A percentile compares a stretch with the other conserved stretches of the same genome.
Conservation (phyloP, 2,888 invertebrate genomes). For the Brachynemurus nebulosus region DNA sequence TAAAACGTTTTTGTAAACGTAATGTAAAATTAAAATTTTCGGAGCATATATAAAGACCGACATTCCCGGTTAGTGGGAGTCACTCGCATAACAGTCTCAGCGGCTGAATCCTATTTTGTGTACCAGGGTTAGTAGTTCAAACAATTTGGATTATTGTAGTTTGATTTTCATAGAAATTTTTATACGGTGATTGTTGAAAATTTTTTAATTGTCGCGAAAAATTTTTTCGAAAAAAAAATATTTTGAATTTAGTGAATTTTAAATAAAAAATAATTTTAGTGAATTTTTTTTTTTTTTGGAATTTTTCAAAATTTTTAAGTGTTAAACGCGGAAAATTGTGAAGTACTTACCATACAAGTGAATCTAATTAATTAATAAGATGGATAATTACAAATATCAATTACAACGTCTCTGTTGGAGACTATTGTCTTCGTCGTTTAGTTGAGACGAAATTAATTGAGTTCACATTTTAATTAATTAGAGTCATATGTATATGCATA, state of each 20-base stretch:
- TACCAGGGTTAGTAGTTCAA: slow-evolving; percentile 9
- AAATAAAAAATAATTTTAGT: background rate
- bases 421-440: no score
- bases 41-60: slow-evolving; percentile 20
- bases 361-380: no score
- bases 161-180: background rate
- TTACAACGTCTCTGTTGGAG: no score
- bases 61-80: slow-evolving; percentile 14
- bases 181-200: background rate
- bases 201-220: background rate
- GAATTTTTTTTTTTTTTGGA: background rate
- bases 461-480: no score
- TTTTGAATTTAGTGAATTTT: background rate
- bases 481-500: no score
- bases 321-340: no score
- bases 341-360: no score
- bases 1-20: background rate
- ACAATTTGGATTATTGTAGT: no score
- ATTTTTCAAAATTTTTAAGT: background rate
- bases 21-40: background rate
- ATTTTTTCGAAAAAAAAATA: background rate
- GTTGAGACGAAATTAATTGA: no score
- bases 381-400: no score
- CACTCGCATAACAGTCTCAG: slow-evolving; percentile 25
- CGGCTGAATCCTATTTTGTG: slow-evolving; percentile 22